A percentile compares a stretch with the other conserved stretches of the same genome.
These are phyloP conservation scores for Chionodraco myersi DNA, from an alignment of 2,113 vertebrate genomes.

Conservation along the genomic window DNA sequence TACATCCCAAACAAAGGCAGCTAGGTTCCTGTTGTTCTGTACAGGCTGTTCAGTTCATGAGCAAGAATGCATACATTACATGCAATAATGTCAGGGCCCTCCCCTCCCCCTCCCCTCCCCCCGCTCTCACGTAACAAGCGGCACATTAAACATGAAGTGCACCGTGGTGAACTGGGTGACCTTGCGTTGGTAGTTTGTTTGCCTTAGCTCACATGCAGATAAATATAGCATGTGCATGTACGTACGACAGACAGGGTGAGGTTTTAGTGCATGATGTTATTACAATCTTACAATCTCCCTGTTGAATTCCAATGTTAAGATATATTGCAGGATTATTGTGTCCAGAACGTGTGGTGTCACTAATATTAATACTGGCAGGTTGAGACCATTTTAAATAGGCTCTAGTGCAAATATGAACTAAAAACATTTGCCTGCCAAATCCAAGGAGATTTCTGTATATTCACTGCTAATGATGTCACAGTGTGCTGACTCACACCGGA, in stretches of 20 bases:
- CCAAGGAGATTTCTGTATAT: background rate
- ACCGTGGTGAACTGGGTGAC: slow-evolving; percentile 27
- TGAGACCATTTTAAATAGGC: background rate
- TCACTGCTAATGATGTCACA: background rate
- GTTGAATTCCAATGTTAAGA: background rate
- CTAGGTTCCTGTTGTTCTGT: slow-evolving; percentile 1
- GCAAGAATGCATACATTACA: slow-evolving; percentile 18
- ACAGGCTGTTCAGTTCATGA: slow-evolving; percentile 22
- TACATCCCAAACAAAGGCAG: background rate
- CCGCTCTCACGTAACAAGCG: background rate
- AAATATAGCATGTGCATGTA: background rate
- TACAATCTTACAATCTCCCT: background rate
- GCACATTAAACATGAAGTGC: slow-evolving; percentile 10
- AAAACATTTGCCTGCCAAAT: background rate
- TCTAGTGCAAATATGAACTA: background rate
- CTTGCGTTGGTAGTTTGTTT: slow-evolving; percentile 3
- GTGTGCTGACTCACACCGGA: background rate
- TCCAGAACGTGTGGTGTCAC: background rate
- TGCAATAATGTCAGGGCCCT: background rate
- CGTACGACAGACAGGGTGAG: background rate
- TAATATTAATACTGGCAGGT: background rate
- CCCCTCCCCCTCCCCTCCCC: background rate
- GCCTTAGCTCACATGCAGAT: background rate
- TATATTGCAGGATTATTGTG: background rate
- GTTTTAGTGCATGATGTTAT: background rate